Percentiles rank a stretch among this genome's conserved stretches.
phyloP scores from a whole-genome alignment of 2,113 vertebrate species.

The Orcinus orca region DNA sequence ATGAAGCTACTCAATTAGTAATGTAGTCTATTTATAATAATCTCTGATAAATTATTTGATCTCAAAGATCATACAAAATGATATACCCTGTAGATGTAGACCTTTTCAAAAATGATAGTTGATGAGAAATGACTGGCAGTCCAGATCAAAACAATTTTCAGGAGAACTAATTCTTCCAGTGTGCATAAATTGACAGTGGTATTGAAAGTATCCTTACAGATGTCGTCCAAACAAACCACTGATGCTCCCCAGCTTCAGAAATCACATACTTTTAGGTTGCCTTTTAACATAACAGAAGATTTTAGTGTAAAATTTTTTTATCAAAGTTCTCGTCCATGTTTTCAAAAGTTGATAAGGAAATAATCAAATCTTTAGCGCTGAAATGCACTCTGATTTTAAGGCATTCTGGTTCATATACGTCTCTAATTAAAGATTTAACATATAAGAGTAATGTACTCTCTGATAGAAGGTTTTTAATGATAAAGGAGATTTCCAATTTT shows the following conservation, averaged over 20 bases:
- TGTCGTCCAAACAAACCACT: neutral
- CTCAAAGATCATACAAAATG: neutral
- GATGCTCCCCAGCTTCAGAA: neutral
- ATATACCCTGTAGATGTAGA: neutral
- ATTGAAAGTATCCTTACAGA: neutral
- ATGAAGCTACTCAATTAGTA: neutral
- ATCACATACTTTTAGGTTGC: neutral
- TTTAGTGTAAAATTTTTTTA: conserved; percentile 3
- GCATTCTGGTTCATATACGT: neutral
- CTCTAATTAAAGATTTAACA: conserved; percentile 4
- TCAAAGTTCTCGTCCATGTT: conserved; percentile 2
- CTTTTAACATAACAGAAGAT: neutral
- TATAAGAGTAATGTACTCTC: neutral
- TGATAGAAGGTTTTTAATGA: neutral
- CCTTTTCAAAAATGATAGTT: conserved; percentile 7
- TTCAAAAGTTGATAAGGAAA: neutral
- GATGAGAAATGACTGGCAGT: neutral
- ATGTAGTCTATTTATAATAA: conserved; percentile 4
- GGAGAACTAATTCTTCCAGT: neutral
- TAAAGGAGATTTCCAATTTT: neutral
- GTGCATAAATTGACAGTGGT: neutral
- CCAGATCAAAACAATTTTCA: conserved; percentile 30
- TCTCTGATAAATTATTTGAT: neutral
- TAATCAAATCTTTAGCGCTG: neutral
- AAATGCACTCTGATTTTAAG: neutral